Conservation (phyloP, 1,140 invertebrate species). For the Colletes gigas region DNA sequence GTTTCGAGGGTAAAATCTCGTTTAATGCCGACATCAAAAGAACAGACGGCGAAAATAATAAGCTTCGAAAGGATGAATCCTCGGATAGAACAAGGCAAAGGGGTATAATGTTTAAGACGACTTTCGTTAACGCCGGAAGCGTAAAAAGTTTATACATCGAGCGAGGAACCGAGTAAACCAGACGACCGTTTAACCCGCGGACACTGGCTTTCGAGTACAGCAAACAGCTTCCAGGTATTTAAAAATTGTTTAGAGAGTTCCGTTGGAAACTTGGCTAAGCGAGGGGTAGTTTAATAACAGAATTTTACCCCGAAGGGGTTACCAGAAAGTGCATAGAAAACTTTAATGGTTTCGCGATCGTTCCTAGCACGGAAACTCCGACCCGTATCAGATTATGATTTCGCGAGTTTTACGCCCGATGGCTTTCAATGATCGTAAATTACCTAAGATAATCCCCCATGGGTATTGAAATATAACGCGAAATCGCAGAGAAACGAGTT, state of each 20-base stretch:
- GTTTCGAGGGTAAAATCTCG: no score
- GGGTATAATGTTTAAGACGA: not conserved
- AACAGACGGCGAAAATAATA: not conserved
- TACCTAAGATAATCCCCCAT: constrained; percentile 1
- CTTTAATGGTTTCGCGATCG: constrained; percentile 33
- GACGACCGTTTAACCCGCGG: constrained; percentile 29
- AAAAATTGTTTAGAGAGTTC: constrained; percentile 40
- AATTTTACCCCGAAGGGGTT: constrained; percentile 3
- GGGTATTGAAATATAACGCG: constrained; percentile 31
- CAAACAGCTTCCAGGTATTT: constrained; percentile 55
- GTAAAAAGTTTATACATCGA: constrained; percentile 10
- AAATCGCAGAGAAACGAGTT: not conserved
- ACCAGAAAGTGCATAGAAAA: constrained; percentile 23
- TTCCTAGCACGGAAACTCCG: constrained; percentile 26
- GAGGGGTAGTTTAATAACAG: constrained; percentile 33
- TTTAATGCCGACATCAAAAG: no score
- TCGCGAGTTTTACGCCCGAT: constrained; percentile 25
- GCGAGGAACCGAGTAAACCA: not conserved
- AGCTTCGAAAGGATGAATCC: not conserved
- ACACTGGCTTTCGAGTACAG: constrained; percentile 3
- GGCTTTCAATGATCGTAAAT: constrained; percentile 22
- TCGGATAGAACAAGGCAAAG: not conserved
- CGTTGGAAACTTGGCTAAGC: not conserved
- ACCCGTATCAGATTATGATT: constrained; percentile 42
- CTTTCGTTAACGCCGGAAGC: constrained; percentile 21